A percentile compares a stretch with the other conserved stretches of the same genome.
phyloP scores from a whole-genome alignment of 37 sponge, comb jelly and placozoan species.

The Eunapius fragilis region DNA sequence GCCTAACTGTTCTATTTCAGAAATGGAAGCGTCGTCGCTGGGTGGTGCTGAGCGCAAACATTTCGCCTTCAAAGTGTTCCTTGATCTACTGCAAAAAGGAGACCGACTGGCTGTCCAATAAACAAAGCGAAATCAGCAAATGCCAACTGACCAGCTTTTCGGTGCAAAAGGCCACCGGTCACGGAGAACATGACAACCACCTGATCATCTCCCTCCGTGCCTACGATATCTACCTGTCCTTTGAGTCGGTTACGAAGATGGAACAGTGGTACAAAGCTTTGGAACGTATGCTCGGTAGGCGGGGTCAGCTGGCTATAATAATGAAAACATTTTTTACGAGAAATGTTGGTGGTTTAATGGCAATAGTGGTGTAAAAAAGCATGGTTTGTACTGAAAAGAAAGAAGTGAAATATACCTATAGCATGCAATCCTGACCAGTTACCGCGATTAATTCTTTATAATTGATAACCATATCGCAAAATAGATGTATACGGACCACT shows the following conservation, averaged over 20 bases:
- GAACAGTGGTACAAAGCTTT: conserved; percentile 56
- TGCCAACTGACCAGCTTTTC: conserved; percentile 24
- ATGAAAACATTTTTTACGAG: no score
- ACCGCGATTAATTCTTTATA: no score
- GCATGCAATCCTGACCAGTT: no score
- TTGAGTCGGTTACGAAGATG: conserved; percentile 61
- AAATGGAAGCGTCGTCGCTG: conserved; percentile 28
- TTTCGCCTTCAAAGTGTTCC: conserved; percentile 36
- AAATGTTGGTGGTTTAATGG: no score
- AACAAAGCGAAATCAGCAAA: conserved; percentile 26
- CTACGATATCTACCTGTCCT: conserved; percentile 27
- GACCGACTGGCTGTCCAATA: conserved; percentile 49
- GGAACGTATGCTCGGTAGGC: conserved; percentile 23
- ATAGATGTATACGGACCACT: no score
- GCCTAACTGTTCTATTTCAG: no score
- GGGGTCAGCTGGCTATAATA: no score
- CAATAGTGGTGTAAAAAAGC: no score
- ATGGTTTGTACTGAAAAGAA: no score
- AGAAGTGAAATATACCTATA: no score
- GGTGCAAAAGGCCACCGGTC: neutral
- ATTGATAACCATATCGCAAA: no score
- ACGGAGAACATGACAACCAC: conserved; percentile 14
- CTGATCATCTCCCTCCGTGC: conserved; percentile 23
- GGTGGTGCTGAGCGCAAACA: conserved; percentile 48
- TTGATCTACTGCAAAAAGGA: conserved; percentile 66